Evolutionary conservation across 2,797 vertebrate species (phyloP), one percentile per base, ranked within the genome.

Genomic region (Miichthys miiuy): DNA sequence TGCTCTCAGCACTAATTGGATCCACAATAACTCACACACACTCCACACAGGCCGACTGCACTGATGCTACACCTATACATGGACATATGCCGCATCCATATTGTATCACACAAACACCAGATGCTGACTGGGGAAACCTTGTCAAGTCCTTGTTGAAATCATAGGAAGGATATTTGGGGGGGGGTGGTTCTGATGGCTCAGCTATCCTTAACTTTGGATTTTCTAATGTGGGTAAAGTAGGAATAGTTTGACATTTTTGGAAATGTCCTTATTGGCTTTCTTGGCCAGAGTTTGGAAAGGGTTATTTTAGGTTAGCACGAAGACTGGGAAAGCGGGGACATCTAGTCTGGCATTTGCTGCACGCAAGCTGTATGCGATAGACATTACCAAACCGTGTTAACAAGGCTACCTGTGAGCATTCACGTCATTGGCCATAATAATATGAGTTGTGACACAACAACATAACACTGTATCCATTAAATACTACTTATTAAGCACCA

Each of bases 51-150:
- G 68, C 57, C 18, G 41, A 27, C 79, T 62, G 56, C 54, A 67
- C 56, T 50, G 25, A 65, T 58, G 48, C 65, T 76, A 68, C 12
- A 75, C 56, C 61, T 79, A 76, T 76, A 74, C 74, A 54, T 72
- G 61, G 66, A 55, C 74, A 83, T 72, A 79, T 75, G 69, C 76
- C 74, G 72, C 70, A 76, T 84, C 73, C 58, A 81, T 77, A 72
- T 70, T 82, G 68, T 51, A 85, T 77, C 69, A 83, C 48, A 81
- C 55, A 78, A 89, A 82, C 66, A 91, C 1, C 72, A 84, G 82
- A 75, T 87, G 75, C 70, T 71, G 57, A 34, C 57, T 65, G 55
- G 34, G 23, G 68, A 81, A 74, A 58, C 13, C 57, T 74, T 34
- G 54, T 65, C 66, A 70, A 46, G 9, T 47, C 61, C 57, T 78